Evolutionary conservation across 2,888 invertebrate species (phyloP).

Genomic region (Gisinianus flammeolus): DNA sequence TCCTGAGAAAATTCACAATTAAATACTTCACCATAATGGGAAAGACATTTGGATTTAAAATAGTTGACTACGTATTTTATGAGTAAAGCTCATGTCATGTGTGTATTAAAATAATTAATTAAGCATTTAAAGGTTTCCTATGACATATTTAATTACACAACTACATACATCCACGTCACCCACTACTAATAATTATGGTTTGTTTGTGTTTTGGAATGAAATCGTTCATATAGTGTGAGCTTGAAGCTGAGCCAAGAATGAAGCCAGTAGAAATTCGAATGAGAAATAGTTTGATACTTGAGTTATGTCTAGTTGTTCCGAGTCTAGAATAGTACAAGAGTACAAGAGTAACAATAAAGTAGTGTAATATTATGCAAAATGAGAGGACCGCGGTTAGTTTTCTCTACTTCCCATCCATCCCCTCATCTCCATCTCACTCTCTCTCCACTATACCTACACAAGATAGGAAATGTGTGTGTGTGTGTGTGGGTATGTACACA

Average conservation of each 20-base stretch:
- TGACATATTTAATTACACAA: neutral
- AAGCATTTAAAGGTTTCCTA: neutral
- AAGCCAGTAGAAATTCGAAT: neutral
- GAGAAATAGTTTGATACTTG: neutral
- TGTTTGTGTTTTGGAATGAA: neutral
- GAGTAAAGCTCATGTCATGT: neutral
- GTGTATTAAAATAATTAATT: neutral
- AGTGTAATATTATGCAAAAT: constrained; percentile 39
- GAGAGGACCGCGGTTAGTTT: constrained; percentile 30
- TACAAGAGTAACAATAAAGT: neutral
- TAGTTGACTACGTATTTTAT: no score
- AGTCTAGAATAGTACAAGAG: neutral
- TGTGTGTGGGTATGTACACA: neutral
- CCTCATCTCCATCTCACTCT: neutral
- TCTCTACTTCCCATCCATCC: neutral
- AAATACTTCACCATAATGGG: no score
- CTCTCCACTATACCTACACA: neutral
- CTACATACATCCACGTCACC: neutral
- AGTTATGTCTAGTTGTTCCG: neutral
- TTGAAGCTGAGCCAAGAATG: neutral
- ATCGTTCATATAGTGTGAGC: neutral
- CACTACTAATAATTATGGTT: neutral
- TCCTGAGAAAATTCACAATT: no score
- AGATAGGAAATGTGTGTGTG: neutral
- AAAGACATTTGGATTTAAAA: no score